A percentile compares a stretch with the other conserved stretches of the same genome.
Conservation (phyloP, 2,888 invertebrate genomes). For the Clepsis dumicolana region DNA sequence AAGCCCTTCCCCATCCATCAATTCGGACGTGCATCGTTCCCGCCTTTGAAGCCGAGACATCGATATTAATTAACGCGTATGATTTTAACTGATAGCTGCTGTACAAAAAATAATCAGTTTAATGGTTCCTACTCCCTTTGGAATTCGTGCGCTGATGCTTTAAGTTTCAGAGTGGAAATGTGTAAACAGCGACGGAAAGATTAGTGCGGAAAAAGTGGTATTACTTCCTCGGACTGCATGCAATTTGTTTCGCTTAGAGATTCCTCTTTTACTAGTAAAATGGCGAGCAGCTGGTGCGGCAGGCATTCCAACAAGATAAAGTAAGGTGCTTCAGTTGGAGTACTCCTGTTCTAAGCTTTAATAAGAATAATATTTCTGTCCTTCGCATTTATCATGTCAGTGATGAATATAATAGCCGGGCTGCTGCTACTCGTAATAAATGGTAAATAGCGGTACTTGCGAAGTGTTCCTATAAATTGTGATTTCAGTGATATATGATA, state of each 20-base stretch:
- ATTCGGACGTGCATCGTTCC: constrained; percentile 59
- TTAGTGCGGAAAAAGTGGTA: constrained; percentile 14
- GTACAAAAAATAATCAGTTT: constrained; percentile 25
- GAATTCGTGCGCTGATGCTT: not conserved
- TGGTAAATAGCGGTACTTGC: not conserved
- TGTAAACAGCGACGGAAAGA: constrained; percentile 10
- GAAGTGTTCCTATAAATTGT: not conserved
- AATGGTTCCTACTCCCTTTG: constrained; percentile 11
- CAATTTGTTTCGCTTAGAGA: constrained; percentile 48
- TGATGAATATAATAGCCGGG: constrained; percentile 18
- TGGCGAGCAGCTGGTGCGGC: constrained; percentile 53
- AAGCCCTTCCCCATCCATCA: constrained; percentile 67
- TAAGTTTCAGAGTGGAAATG: constrained; percentile 5
- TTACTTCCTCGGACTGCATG: constrained; percentile 23
- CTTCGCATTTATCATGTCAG: constrained; percentile 33
- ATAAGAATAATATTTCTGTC: constrained; percentile 53
- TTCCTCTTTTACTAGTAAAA: constrained; percentile 44
- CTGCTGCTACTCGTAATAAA: constrained; percentile 1
- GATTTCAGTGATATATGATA: not conserved
- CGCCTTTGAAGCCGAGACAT: constrained; percentile 67
- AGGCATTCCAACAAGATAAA: constrained; percentile 58
- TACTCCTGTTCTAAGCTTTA: constrained; percentile 47
- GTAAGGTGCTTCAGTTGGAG: constrained; percentile 47
- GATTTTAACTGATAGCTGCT: constrained; percentile 39
- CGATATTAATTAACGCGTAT: constrained; percentile 65